A percentile compares a stretch with the other conserved stretches of the same genome.
phyloP scores from a whole-genome alignment of 1,140 invertebrate genomes.

The Apocrypta bakeri region DNA sequence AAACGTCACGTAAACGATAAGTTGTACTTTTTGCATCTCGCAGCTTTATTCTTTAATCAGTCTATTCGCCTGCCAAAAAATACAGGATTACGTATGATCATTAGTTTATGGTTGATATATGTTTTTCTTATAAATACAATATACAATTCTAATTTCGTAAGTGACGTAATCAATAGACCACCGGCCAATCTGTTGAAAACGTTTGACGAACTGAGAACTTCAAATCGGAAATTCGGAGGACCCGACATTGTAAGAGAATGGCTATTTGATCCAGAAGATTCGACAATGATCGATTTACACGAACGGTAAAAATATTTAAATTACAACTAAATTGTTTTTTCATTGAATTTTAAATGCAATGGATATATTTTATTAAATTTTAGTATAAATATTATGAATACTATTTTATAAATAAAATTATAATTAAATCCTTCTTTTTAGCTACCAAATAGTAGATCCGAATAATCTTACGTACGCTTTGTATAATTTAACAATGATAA shows the following conservation, averaged over 20 bases:
- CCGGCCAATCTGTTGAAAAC: neutral
- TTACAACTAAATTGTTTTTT: too few relatives aligned
- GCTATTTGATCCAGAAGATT: neutral
- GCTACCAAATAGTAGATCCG: constrained; percentile 6
- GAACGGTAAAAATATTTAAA: neutral
- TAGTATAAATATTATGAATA: too few relatives aligned
- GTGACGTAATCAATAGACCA: neutral
- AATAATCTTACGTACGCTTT: neutral
- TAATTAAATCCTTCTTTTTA: neutral
- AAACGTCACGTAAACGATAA: neutral
- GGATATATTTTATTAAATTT: too few relatives aligned
- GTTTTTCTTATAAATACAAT: constrained; percentile 7
- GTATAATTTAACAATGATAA: neutral
- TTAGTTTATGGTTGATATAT: constrained; percentile 1
- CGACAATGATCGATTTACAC: neutral
- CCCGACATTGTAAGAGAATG: constrained; percentile 18
- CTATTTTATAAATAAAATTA: too few relatives aligned
- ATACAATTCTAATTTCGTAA: constrained; percentile 29
- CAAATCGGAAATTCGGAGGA: neutral
- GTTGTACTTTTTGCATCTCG: neutral
- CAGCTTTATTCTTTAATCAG: neutral
- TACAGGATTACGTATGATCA: neutral
- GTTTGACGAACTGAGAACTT: neutral
- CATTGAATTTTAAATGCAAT: too few relatives aligned
- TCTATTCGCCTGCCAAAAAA: neutral